These are phyloP conservation scores for Exocentrus adspersus DNA, from an alignment of 2,888 invertebrate species.

Conservation along the genomic window DNA sequence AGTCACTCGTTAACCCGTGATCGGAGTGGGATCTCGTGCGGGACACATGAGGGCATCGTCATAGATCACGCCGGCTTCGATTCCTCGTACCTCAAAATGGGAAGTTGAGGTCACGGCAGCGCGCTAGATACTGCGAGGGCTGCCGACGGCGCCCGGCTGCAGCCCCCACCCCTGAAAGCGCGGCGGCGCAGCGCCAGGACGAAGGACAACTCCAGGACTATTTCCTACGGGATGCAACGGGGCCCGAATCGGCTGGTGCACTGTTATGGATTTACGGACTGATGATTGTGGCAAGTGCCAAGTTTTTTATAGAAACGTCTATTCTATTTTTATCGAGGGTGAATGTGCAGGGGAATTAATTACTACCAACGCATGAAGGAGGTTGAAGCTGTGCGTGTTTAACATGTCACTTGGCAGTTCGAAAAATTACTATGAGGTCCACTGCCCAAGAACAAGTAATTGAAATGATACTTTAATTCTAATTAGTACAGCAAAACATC, in stretches of 20 bases:
- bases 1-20: constrained; percentile 4
- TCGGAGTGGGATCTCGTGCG: not conserved
- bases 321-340: not conserved
- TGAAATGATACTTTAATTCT: too few species aligned
- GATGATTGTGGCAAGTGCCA: constrained; percentile 5
- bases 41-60: constrained; percentile 29
- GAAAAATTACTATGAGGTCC: too few species aligned
- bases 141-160: constrained; percentile 63
- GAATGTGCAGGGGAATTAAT: too few species aligned
- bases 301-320: not conserved
- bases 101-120: constrained; percentile 50
- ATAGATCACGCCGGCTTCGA: constrained; percentile 30
- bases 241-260: constrained; percentile 33
- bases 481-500: too few species aligned
- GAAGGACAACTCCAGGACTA: constrained; percentile 45
- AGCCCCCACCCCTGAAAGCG: constrained; percentile 60
- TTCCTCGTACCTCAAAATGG: constrained; percentile 25
- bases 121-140: constrained; percentile 58
- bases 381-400: too few species aligned
- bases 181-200: constrained; percentile 53
- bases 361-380: too few species aligned
- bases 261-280: constrained; percentile 35
- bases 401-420: too few species aligned
- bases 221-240: constrained; percentile 47
- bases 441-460: too few species aligned